These are phyloP conservation scores for Brenthis daphne DNA, from an alignment of 2,888 invertebrate genomes.

Conservation along the genomic window DNA sequence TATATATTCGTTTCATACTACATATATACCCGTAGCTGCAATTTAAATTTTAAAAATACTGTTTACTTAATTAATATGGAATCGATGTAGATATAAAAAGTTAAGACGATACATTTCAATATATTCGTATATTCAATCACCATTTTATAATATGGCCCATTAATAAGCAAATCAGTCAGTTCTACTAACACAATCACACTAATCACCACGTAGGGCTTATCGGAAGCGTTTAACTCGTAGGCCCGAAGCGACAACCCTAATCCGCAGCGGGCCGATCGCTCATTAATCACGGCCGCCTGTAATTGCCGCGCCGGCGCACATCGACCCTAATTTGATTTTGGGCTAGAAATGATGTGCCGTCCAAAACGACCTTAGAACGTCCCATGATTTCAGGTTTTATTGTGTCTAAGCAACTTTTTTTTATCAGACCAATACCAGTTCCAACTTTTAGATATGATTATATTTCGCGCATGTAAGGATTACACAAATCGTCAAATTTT, in stretches of 20 bases:
- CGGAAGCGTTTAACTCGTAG: slow-evolving; percentile 37
- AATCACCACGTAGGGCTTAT: slow-evolving; percentile 42
- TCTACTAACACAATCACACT: slow-evolving; percentile 36
- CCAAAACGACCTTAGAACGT: slow-evolving; percentile 41
- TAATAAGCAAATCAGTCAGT: slow-evolving; percentile 33
- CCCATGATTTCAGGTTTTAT: slow-evolving; percentile 30
- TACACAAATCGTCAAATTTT: not conserved
- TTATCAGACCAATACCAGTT: not conserved
- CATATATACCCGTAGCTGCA: too few relatives aligned
- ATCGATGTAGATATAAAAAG: not conserved
- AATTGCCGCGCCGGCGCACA: slow-evolving; percentile 68
- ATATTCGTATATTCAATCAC: slow-evolving; percentile 3
- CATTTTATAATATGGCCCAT: slow-evolving; percentile 19
- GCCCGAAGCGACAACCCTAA: slow-evolving; percentile 46
- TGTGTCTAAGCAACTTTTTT: slow-evolving; percentile 6
- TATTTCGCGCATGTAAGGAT: not conserved
- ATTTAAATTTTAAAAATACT: too few relatives aligned
- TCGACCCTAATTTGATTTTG: slow-evolving; percentile 69
- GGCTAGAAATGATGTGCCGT: slow-evolving; percentile 62
- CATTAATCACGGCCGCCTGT: slow-evolving; percentile 76
- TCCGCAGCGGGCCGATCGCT: slow-evolving; percentile 66
- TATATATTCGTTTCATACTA: too few relatives aligned
- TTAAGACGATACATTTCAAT: slow-evolving; percentile 4
- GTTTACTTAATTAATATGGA: too few relatives aligned
- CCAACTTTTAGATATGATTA: not conserved